phyloP scores from a whole-genome alignment of 2,797 vertebrate genomes.

The Pteronotus mesoamericanus region DNA sequence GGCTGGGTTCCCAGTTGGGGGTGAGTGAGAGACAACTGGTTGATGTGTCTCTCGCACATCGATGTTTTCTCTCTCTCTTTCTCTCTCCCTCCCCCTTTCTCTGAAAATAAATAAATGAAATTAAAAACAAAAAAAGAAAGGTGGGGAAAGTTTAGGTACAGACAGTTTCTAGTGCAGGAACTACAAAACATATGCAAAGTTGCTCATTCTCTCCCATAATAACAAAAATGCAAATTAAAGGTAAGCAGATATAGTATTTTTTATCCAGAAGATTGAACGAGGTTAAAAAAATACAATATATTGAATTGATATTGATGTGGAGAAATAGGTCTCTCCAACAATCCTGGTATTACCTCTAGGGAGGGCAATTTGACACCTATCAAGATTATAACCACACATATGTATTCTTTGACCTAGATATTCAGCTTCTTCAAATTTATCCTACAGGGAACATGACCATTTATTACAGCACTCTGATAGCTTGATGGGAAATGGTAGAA shows the following conservation, averaged over 20 bases:
- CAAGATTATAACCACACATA: neutral
- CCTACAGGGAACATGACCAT: no score
- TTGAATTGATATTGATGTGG: neutral
- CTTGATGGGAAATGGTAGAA: neutral
- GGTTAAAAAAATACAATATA: neutral
- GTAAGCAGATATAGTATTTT: neutral
- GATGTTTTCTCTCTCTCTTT: no score
- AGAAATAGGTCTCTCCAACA: neutral
- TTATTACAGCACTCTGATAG: neutral
- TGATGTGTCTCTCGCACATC: neutral
- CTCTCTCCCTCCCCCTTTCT: no score
- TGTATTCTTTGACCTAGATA: neutral
- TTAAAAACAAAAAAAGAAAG: neutral
- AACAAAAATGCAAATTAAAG: constrained; percentile 43
- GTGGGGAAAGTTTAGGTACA: neutral
- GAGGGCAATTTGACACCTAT: neutral
- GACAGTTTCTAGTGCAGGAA: neutral
- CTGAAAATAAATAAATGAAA: neutral
- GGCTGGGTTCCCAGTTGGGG: no score
- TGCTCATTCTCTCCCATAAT: neutral
- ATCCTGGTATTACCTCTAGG: neutral
- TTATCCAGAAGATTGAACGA: neutral
- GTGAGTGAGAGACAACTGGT: no score
- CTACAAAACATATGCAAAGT: neutral
- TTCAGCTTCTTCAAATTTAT: neutral